Evolutionary conservation across 2,797 vertebrate genomes (phyloP), one percentile per base, ranked within the genome.

Genomic region (Sciurus carolinensis): DNA sequence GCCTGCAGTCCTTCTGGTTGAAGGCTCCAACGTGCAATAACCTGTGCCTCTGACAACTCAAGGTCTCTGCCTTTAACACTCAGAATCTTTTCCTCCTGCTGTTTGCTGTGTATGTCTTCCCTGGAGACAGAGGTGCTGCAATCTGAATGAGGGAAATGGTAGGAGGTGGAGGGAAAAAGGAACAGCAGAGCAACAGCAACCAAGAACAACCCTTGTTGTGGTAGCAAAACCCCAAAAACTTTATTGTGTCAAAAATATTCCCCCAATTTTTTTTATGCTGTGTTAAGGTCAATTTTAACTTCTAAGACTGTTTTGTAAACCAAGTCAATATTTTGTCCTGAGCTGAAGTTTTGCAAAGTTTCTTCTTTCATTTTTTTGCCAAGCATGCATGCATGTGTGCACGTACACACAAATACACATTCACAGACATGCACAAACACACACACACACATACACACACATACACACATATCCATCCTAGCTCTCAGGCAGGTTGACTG

Each of bases 151-250:
- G 30, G 7, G 71, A 47, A 5, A n/a, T n/a, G 26, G 44, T 50
- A 7, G 67, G 66, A 26, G n/a, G 9, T 9, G 33, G 13, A 75
- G 30, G 36, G 28, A 80, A 50, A 22, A 4, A 20, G 39, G 28
- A 39, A 28, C 52, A 59, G 5, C 36, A 17, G 11, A 39, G 52
- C 20, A 36, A 69, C 44, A 28, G 30, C 7, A 76, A 11, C 2
- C 2, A 39, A 24, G 24, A 42, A 9, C 9, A 30, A 13, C 3
- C 3, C n/a, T 26, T 1, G 0, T 18, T 33, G 17, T 2, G 13
- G 22, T 8, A 47, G 42, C 17, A 0, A 39, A 42, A 28, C 5
- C 7, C 22, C 10, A 52, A 67, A 28, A 72, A 44, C 18, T 15
- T 33, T 7, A 18, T 7, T 3, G 3, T 64, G 10, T n/a, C 17